These are phyloP conservation scores for Invenusta paracnida DNA, from an alignment of 2,888 invertebrate genomes.

Conservation along the genomic window DNA sequence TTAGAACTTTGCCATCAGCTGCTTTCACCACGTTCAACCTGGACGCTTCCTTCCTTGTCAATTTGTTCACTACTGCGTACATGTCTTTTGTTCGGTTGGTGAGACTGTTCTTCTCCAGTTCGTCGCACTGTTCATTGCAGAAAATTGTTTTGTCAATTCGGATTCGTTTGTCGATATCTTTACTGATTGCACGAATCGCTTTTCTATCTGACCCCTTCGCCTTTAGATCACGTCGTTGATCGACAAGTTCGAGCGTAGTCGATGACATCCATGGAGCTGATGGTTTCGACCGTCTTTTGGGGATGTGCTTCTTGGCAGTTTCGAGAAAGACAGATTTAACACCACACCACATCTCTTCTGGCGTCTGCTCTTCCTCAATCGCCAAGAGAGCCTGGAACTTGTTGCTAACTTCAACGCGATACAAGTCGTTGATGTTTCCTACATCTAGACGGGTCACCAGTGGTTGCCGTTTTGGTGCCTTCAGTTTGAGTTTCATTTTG, in stretches of 20 bases:
- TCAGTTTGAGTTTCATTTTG: constrained; percentile 4
- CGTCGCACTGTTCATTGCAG: neutral
- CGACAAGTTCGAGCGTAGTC: neutral
- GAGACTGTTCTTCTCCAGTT: neutral
- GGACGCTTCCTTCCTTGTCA: neutral
- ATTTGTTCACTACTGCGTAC: neutral
- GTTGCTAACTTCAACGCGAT: no score
- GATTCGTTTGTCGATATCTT: neutral
- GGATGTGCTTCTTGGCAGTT: neutral
- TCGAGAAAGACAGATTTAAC: neutral
- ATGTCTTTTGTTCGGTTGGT: neutral
- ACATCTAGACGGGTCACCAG: neutral
- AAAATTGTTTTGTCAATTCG: neutral
- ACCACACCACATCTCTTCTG: neutral
- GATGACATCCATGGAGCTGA: neutral
- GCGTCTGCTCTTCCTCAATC: neutral
- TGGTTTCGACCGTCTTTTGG: no score
- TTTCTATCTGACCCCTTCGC: neutral
- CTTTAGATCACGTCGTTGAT: no score
- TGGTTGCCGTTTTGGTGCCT: neutral
- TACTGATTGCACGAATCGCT: neutral
- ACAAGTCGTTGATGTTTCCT: neutral
- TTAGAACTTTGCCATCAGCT: neutral
- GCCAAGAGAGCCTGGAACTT: neutral
- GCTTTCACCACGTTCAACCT: neutral